phyloP scores from a whole-genome alignment of 2,888 invertebrate genomes.

The Habroteleia sp. region DNA sequence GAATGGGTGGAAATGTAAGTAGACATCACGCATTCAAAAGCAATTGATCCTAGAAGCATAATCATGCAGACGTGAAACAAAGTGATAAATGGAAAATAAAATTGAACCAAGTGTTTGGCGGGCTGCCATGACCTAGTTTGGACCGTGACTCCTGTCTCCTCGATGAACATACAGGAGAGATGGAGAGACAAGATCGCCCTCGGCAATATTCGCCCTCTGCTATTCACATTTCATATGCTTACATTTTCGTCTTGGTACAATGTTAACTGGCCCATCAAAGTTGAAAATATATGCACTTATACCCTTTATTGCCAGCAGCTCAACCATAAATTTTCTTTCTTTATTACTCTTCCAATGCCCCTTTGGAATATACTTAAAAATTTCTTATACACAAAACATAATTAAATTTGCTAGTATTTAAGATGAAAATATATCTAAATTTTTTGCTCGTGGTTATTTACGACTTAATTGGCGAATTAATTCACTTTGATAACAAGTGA shows the following conservation, averaged over 20 bases:
- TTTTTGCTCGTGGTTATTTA: no score
- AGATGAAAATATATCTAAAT: no score
- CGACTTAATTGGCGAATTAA: no score
- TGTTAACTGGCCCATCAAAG: constrained; percentile 63
- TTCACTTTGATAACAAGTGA: no score
- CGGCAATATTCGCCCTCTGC: constrained; percentile 71
- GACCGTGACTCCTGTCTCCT: constrained; percentile 71
- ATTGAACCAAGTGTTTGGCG: constrained; percentile 76
- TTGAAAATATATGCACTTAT: constrained; percentile 49
- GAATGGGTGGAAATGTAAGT: constrained; percentile 25
- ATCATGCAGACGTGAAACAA: constrained; percentile 42
- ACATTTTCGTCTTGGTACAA: constrained; percentile 50
- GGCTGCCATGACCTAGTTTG: constrained; percentile 78
- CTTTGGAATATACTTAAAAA: not conserved
- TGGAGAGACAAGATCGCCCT: constrained; percentile 70
- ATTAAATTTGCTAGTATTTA: no score
- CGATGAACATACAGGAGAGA: constrained; percentile 68
- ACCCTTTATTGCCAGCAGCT: constrained; percentile 33
- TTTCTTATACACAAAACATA: constrained; percentile 3
- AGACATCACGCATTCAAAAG: not conserved
- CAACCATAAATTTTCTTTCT: constrained; percentile 20
- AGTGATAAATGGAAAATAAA: constrained; percentile 77
- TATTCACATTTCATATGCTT: constrained; percentile 56
- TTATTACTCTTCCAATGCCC: no score
- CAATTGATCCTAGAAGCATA: constrained; percentile 40